Evolutionary conservation across 2,113 vertebrate genomes (phyloP).

Genomic region (Boulengeromyrus knoepffleri): DNA sequence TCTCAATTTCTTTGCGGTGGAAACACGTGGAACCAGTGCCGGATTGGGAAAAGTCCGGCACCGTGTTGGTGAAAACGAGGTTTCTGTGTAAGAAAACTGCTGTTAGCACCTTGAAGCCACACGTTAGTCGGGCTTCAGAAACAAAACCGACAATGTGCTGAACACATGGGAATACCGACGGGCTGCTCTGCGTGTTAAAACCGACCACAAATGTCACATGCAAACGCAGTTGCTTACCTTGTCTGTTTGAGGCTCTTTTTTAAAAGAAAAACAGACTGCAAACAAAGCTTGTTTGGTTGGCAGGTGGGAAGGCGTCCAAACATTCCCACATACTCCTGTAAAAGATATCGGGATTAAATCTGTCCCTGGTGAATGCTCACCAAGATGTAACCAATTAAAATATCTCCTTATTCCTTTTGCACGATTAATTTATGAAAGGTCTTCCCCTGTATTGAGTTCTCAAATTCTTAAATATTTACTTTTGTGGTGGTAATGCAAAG

Average conservation of each 20-base stretch:
- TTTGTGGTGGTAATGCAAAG: constrained; percentile 1
- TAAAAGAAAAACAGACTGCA: constrained; percentile 19
- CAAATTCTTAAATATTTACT: constrained; percentile 5
- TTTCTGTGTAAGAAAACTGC: not conserved
- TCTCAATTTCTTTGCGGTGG: too few relatives aligned
- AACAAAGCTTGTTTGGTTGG: constrained; percentile 38
- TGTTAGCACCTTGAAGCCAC: not conserved
- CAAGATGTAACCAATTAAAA: constrained; percentile 27
- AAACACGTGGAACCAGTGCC: too few relatives aligned
- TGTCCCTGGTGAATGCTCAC: constrained; percentile 38
- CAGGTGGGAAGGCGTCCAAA: constrained; percentile 40
- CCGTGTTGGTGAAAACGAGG: too few relatives aligned
- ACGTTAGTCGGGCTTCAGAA: not conserved
- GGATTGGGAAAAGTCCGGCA: too few relatives aligned
- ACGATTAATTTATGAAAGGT: not conserved
- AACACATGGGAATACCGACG: constrained; percentile 26
- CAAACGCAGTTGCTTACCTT: constrained; percentile 36
- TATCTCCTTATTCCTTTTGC: constrained; percentile 15
- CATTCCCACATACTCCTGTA: constrained; percentile 32
- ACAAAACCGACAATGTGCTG: constrained; percentile 3
- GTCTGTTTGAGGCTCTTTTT: constrained; percentile 42
- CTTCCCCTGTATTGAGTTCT: not conserved
- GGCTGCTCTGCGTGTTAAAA: constrained; percentile 9
- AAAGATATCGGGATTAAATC: constrained; percentile 33
- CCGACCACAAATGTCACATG: not conserved